phyloP scores from a whole-genome alignment of 2,888 invertebrate species.

The Gymnosoma rotundatum region DNA sequence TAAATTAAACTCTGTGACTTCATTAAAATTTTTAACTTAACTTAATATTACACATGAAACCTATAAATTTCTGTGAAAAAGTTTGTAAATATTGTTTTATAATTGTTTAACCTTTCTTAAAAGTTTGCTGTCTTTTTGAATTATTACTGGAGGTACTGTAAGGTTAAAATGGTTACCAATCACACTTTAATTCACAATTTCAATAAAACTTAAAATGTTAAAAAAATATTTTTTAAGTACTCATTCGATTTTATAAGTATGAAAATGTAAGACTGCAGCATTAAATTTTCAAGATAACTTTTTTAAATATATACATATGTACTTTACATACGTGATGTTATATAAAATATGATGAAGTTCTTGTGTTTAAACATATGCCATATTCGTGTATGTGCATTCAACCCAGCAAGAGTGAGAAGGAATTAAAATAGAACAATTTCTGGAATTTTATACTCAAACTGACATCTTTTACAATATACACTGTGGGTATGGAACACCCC shows the following conservation, averaged over 20 bases:
- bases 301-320: constrained; percentile 6
- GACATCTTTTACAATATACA: too few relatives aligned
- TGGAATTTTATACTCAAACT: too few relatives aligned
- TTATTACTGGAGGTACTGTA: constrained; percentile 8
- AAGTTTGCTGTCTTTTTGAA: not conserved
- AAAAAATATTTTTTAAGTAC: constrained; percentile 8
- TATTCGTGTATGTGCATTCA: not conserved
- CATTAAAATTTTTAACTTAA: too few relatives aligned
- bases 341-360: constrained; percentile 7
- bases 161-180: constrained; percentile 30
- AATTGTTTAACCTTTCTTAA: not conserved
- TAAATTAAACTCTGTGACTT: too few relatives aligned
- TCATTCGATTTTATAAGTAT: not conserved
- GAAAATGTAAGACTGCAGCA: constrained; percentile 25
- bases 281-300: constrained; percentile 53
- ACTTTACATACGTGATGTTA: not conserved
- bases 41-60: too few relatives aligned
- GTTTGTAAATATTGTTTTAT: not conserved
- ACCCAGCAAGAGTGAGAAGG: too few relatives aligned
- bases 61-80: too few relatives aligned
- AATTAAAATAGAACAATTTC: too few relatives aligned
- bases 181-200: not conserved
- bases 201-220: not conserved
- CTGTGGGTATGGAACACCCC: too few relatives aligned
- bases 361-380: not conserved